phyloP scores from a whole-genome alignment of 2,113 vertebrate species.

The Pseudopipra pipra region DNA sequence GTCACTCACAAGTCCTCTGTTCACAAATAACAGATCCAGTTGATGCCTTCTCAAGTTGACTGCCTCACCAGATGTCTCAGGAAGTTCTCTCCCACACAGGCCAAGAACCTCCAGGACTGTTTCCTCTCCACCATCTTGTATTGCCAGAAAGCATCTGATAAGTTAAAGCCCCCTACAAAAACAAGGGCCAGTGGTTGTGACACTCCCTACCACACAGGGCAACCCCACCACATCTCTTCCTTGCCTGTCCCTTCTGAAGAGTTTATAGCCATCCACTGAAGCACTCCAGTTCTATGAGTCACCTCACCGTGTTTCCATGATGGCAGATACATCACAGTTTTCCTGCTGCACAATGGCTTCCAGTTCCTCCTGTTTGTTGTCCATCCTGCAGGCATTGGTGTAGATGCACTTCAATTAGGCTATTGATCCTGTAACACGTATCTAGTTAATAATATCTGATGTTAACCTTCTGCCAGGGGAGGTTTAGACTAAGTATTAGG shows the following conservation, averaged over 20 bases:
- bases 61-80: not conserved
- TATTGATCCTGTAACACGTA: not conserved
- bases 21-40: not conserved
- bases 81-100: not conserved
- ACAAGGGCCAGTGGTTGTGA: not conserved
- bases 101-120: not conserved
- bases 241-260: not conserved
- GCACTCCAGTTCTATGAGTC: not conserved
- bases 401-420: not conserved
- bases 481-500: not conserved
- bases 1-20: not conserved
- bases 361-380: not conserved
- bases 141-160: not conserved
- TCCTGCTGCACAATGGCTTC: not conserved
- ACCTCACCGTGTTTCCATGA: not conserved
- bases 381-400: not conserved
- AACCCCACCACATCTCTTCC: rapidly evolving
- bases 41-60: rapidly evolving
- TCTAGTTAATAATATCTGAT: not conserved
- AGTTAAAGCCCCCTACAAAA: not conserved
- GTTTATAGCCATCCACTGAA: not conserved
- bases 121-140: not conserved
- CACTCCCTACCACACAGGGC: not conserved
- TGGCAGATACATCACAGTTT: not conserved
- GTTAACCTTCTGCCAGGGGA: not conserved